A percentile compares a stretch with the other conserved stretches of the same genome.
Conservation (phyloP, 2,888 invertebrate genomes). For the Metallyticus violacea region DNA sequence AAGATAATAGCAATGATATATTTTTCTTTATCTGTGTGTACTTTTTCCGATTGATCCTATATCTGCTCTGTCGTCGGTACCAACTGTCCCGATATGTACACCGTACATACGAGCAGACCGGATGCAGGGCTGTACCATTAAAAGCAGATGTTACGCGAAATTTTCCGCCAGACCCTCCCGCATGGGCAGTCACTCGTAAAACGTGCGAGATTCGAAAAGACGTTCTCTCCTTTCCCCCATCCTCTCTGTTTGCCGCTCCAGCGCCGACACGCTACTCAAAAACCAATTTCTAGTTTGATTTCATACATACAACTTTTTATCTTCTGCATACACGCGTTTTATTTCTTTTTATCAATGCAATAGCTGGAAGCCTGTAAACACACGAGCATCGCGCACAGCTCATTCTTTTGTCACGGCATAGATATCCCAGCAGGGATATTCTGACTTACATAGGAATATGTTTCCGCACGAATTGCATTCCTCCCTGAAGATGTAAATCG, state of each 20-base stretch:
- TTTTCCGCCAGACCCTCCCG: background rate
- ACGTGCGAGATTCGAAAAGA: background rate
- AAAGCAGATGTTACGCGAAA: background rate
- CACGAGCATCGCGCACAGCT: background rate
- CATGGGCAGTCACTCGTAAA: background rate
- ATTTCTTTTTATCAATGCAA: background rate
- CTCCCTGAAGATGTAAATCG: background rate
- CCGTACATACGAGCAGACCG: too few relatives aligned
- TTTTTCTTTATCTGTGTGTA: background rate
- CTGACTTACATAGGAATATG: too few relatives aligned
- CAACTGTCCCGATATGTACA: background rate
- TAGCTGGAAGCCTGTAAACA: background rate
- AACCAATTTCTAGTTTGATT: conserved; percentile 15
- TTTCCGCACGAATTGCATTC: too few relatives aligned
- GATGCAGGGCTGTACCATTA: background rate
- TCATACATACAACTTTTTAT: conserved; percentile 13
- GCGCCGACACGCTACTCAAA: background rate
- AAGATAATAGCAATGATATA: background rate
- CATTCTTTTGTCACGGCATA: background rate
- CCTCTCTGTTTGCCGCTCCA: background rate
- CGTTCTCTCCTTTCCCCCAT: background rate
- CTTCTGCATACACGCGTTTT: background rate
- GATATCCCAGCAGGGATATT: background rate
- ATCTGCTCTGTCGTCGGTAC: background rate
- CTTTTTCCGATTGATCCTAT: too few relatives aligned